Evolutionary conservation across 2,113 vertebrate genomes (phyloP).

Genomic region (Syngnathus floridae): DNA sequence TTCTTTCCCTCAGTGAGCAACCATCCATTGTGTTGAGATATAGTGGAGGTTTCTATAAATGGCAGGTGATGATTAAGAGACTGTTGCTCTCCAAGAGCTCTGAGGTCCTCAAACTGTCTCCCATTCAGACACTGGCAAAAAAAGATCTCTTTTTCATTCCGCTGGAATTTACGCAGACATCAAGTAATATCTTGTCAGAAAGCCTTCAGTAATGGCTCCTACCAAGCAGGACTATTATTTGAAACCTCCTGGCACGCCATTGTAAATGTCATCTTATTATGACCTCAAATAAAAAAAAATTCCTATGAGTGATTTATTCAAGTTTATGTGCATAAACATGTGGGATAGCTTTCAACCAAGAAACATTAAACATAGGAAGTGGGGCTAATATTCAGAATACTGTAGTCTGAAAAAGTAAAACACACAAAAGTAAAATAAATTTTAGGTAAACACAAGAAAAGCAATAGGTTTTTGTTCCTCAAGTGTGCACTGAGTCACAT

Average conservation of each 20-base stretch:
- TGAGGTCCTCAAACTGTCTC: conserved; percentile 22
- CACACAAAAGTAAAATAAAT: neutral
- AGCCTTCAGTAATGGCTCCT: conserved; percentile 62
- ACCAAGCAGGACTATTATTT: conserved; percentile 59
- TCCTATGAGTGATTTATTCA: conserved; percentile 46
- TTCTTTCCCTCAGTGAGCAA: neutral
- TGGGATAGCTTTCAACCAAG: conserved; percentile 27
- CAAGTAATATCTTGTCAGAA: conserved; percentile 71
- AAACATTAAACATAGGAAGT: conserved; percentile 5
- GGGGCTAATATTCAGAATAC: no score
- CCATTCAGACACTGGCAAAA: conserved; percentile 35
- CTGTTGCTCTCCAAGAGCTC: conserved; percentile 16
- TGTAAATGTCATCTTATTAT: conserved; percentile 62
- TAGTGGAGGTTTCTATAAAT: conserved; percentile 49
- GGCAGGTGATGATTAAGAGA: conserved; percentile 52
- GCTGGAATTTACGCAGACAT: conserved; percentile 46
- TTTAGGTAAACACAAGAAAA: no score
- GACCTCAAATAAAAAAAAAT: neutral
- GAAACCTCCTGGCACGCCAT: conserved; percentile 49
- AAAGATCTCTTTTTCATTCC: conserved; percentile 7
- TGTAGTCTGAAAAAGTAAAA: neutral
- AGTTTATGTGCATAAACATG: conserved; percentile 26
- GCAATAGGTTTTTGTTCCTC: no score
- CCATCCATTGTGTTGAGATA: conserved; percentile 52
- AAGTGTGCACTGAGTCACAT: no score